A percentile compares a stretch with the other conserved stretches of the same genome.
These are phyloP conservation scores for Eurytoma californica DNA, from an alignment of 2,888 invertebrate species.

Conservation along the genomic window DNA sequence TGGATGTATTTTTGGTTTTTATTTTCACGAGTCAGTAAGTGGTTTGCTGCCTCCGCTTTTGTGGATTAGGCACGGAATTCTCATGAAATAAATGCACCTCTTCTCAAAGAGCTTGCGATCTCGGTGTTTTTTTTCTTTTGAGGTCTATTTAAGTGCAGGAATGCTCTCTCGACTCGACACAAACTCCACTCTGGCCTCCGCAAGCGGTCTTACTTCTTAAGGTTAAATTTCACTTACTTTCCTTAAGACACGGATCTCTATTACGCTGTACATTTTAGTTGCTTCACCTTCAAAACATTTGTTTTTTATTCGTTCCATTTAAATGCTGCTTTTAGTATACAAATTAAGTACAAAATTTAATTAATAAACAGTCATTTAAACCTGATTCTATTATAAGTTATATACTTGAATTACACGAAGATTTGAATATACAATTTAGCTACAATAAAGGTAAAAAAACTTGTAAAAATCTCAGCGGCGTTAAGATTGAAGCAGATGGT, in stretches of 20 bases:
- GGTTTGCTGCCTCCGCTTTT: slow-evolving; percentile 34
- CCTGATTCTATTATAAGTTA: too few relatives aligned
- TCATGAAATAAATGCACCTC: slow-evolving; percentile 51
- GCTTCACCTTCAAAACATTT: too few relatives aligned
- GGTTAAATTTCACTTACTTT: slow-evolving; percentile 9
- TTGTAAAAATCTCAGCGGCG: too few relatives aligned
- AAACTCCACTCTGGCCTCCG: background rate
- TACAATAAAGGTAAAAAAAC: too few relatives aligned
- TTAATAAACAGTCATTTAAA: too few relatives aligned
- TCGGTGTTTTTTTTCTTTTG: slow-evolving; percentile 28
- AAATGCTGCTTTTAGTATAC: too few relatives aligned
- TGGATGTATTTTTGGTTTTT: slow-evolving; percentile 5
- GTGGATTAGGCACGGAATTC: slow-evolving; percentile 53
- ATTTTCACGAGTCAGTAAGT: slow-evolving; percentile 12
- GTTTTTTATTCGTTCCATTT: too few relatives aligned
- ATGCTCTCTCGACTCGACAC: slow-evolving; percentile 18
- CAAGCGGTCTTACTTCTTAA: slow-evolving; percentile 30
- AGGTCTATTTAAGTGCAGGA: slow-evolving; percentile 44
- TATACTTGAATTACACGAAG: too few relatives aligned
- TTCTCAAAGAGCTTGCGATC: slow-evolving; percentile 24
- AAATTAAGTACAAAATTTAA: too few relatives aligned
- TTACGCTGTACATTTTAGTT: too few relatives aligned
- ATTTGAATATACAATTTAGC: too few relatives aligned
- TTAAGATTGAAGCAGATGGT: background rate
- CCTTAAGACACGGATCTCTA: background rate